Evolutionary conservation across 2,888 invertebrate species (phyloP).

Genomic region (Drosophila kambysellisi): DNA sequence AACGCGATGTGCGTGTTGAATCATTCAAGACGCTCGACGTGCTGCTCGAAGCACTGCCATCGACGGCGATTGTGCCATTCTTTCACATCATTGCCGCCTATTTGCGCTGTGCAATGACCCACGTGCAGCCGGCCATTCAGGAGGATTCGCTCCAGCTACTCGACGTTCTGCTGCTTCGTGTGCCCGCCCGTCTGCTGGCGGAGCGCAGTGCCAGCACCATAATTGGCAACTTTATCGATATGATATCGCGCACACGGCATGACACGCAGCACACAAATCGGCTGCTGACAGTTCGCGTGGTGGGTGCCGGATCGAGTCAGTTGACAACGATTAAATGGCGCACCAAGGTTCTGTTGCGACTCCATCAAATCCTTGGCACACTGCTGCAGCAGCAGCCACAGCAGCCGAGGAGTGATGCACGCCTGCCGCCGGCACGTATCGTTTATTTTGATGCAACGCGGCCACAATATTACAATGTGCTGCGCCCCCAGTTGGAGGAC

Average conservation of each 20-base stretch:
- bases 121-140: conserved; percentile 92
- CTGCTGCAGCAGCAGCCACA: conserved; percentile 77
- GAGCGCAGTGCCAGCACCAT: conserved; percentile 88
- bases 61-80: conserved; percentile 87
- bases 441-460: conserved; percentile 48
- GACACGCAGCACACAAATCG: conserved; percentile 89
- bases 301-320: conserved; percentile 88
- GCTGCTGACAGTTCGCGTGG: conserved; percentile 86
- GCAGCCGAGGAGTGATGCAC: conserved; percentile 8
- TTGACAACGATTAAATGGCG: conserved; percentile 92
- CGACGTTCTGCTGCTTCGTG: conserved; percentile 90
- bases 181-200: conserved; percentile 88
- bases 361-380: conserved; percentile 87
- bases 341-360: conserved; percentile 89
- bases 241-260: conserved; percentile 91
- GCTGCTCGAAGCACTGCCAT: conserved; percentile 68
- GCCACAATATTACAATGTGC: conserved; percentile 65
- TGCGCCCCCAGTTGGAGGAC: conserved; percentile 23
- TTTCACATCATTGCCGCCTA: conserved; percentile 92
- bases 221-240: conserved; percentile 92
- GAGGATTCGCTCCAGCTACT: conserved; percentile 93
- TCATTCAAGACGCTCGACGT: conserved; percentile 85
- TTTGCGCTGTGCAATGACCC: conserved; percentile 95
- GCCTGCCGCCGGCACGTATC: background rate
- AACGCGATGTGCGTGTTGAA: conserved; percentile 86